Percentiles rank a stretch among this genome's conserved stretches.
Evolutionary conservation across 2,113 vertebrate species (phyloP).

Genomic region (Pungitius pungitius): DNA sequence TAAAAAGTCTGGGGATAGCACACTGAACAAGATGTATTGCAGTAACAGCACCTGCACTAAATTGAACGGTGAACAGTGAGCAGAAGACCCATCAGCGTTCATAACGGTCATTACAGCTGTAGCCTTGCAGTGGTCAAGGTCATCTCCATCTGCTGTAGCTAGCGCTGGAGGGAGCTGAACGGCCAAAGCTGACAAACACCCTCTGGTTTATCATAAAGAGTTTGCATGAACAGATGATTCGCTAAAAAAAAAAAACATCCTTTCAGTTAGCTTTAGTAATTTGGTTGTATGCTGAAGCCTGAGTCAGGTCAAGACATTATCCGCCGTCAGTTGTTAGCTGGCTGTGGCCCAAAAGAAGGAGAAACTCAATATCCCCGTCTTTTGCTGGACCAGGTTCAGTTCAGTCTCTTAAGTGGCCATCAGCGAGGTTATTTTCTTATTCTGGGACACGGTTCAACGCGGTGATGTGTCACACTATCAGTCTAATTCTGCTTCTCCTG

Average conservation of each 20-base stretch:
- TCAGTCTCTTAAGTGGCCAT: neutral
- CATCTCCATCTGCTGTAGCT: conserved; percentile 39
- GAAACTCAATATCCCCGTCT: neutral
- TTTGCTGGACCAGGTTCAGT: neutral
- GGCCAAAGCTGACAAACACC: conserved; percentile 20
- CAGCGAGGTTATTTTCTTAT: neutral
- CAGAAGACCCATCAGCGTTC: neutral
- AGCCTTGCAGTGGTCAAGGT: conserved; percentile 37
- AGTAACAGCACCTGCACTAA: neutral
- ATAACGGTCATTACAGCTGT: neutral
- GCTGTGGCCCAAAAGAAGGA: neutral
- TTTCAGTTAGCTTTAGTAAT: neutral
- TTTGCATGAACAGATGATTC: conserved; percentile 1
- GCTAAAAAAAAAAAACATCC: conserved; percentile 7
- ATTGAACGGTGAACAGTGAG: neutral
- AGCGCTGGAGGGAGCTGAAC: conserved; percentile 12
- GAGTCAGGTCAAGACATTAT: conserved; percentile 32
- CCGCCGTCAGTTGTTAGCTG: conserved; percentile 2
- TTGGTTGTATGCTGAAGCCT: conserved; percentile 8
- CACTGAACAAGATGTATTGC: neutral
- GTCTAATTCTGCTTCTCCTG: neutral
- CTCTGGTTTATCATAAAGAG: neutral
- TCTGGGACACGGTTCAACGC: neutral
- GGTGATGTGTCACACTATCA: neutral
- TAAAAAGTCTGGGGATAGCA: conserved; percentile 4